Evolutionary conservation across 2,888 invertebrate species (phyloP).

Genomic region (Terebella lapidaria): DNA sequence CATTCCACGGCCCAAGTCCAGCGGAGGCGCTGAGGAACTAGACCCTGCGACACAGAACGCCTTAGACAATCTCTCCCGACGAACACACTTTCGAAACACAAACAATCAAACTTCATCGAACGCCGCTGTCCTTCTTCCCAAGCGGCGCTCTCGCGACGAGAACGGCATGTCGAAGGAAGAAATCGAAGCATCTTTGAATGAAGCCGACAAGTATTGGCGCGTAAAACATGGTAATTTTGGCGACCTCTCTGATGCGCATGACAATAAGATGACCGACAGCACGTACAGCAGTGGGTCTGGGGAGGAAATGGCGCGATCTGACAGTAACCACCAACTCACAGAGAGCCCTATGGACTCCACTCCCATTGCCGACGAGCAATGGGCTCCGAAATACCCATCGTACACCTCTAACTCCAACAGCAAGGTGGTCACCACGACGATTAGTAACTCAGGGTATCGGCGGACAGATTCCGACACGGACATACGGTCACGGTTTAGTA

Average conservation of each 20-base stretch:
- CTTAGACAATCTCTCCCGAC: background rate
- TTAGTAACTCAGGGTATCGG: background rate
- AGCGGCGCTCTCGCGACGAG: constrained; percentile 17
- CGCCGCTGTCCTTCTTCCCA: constrained; percentile 16
- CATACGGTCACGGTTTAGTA: background rate
- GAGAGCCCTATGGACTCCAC: background rate
- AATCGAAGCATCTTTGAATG: constrained; percentile 20
- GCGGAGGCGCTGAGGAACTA: background rate
- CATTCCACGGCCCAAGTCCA: background rate
- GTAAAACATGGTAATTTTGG: constrained; percentile 8
- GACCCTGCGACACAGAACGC: background rate
- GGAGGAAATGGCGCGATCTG: constrained; percentile 25
- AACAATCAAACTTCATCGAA: background rate
- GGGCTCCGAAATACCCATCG: background rate
- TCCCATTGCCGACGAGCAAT: background rate
- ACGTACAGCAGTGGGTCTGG: constrained; percentile 25
- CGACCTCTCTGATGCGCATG: constrained; percentile 6
- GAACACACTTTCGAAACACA: no score
- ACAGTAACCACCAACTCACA: constrained; percentile 17
- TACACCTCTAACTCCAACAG: background rate
- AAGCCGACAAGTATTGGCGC: constrained; percentile 24
- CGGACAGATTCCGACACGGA: background rate
- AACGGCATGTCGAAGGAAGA: constrained; percentile 19
- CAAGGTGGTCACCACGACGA: no score
- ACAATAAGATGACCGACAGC: constrained; percentile 20